These are phyloP conservation scores for Xenops minutus DNA, from an alignment of 2,797 vertebrate species.

Conservation along the genomic window DNA sequence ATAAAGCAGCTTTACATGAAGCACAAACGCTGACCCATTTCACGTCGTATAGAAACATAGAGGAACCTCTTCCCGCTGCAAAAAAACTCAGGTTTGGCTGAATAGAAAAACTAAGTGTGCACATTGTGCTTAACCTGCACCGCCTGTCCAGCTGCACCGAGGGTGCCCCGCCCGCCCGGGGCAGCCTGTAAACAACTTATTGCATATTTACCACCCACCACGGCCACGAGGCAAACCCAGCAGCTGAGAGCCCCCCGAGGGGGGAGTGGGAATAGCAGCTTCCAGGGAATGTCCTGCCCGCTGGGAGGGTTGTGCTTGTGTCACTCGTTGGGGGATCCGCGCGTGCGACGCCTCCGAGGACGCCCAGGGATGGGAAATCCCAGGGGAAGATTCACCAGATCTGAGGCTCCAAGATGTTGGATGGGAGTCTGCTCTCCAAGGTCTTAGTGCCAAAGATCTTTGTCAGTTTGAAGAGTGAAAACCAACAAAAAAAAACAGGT, in stretches of 20 bases:
- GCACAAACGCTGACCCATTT: conserved; percentile 86
- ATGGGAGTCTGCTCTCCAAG: rapidly evolving
- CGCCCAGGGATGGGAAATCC: neutral
- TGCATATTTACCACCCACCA: conserved; percentile 87
- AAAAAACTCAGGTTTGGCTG: conserved; percentile 77
- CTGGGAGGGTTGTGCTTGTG: conserved; percentile 82
- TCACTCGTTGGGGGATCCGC: neutral
- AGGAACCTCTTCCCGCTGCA: conserved; percentile 76
- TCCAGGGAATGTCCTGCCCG: conserved; percentile 63
- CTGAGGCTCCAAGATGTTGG: neutral
- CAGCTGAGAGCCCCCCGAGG: neutral
- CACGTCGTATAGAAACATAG: conserved; percentile 88
- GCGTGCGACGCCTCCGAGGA: neutral
- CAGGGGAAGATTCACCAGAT: neutral
- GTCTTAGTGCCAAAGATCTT: neutral
- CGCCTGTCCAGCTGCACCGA: conserved; percentile 88
- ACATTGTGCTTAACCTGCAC: conserved; percentile 97
- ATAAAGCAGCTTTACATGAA: conserved; percentile 90
- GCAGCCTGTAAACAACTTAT: conserved; percentile 93
- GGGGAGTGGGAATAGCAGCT: conserved; percentile 70
- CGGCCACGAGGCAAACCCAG: neutral
- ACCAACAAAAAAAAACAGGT: neutral
- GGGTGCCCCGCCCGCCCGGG: conserved; percentile 74
- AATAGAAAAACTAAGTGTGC: conserved; percentile 94
- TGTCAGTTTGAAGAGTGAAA: neutral